Base-by-base conservation (phyloP, 2,888 invertebrate genomes). In the Phaedon cochleariae region DNA sequence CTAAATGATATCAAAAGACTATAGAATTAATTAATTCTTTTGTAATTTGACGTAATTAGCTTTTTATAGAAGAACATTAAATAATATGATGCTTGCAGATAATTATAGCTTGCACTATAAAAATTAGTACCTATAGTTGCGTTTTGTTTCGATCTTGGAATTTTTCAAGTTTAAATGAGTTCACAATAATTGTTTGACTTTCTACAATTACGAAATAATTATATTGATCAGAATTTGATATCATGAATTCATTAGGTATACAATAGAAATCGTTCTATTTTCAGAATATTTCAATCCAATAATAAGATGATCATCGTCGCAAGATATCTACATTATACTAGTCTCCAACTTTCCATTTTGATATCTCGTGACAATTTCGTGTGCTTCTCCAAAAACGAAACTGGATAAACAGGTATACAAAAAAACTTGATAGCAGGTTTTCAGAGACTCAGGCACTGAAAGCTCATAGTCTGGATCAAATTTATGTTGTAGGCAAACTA, bases 111-210 rank as follows among this genome's bases (percentile, higher is more conserved):
- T 29, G 18, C 21, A 45, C 10, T 45, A 7, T 15, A n/a, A 58
- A 37, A 37, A 41, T 41, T 17, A 26, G 49, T 52, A 49, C 46
- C 10, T 54, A 34, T 53, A 29, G 7, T 45, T 61, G 48, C 37
- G 45, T 65, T 55, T 60, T 61, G 34, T 63, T 55, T 45, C 52
- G 31, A 53, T 54, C 51, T 53, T 46, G 58, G 61, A 59, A 61
- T 65, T 41, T 49, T 60, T 34, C 54, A 59, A 55, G 64, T 57
- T 66, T 41, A 57, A 17, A 49, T 41, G 54, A 55, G 68, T 71
- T 72, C 70, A 49, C 66, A 68, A 53, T 72, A 72, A 72, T 72
- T 72, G 67, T 68, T 72, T 72, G 59, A 70, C 72, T 72, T 70
- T 72, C 72, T 67, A 69, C 66, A 68, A 68, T 58, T 66, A 59